Base-by-base conservation (phyloP, 2,113 vertebrate genomes). In the Gobiocypris rarus region DNA sequence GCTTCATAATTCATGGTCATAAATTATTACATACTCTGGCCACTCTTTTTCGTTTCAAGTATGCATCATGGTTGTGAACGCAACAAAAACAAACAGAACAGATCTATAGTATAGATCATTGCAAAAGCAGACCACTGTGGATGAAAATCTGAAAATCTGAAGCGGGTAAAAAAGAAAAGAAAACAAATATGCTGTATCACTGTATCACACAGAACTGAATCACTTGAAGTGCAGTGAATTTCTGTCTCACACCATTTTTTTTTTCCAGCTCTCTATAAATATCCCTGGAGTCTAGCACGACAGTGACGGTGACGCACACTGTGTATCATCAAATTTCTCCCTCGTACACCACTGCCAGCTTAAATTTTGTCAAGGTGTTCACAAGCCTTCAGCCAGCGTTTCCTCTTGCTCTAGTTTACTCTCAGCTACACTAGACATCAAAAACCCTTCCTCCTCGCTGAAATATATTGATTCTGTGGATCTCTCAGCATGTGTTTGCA, bases 291-390 rank as follows among this genome's bases (percentile, higher is more conserved):
- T 74, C 76, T 81, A 52, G 43, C 41, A 58, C 43, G 26, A 48
- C 65, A 65, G 63, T 48, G 38, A 70, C 24, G 65, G 75, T 84
- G 75, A 84, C 52, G 52, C 83, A 84, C 50, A 78, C 59, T 43
- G 26, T 70, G 52, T 79, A 81, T 81, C 84, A 81, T 80, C 77
- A 81, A 54, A 85, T 85, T 65, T 74, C 56, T 75, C 28, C 28
- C n/a, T 14, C 24, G 6, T 43, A 63, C 77, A 28, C 50, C 50
- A 59, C 77, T 85, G 77, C 69, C 69, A 85, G 69, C 50, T 85
- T 26, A 26, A 38, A 79, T 74, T 59, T 45, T 65, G 77, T 81
- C 84, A 85, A 71, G 54, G 84, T 74, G 79, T 75, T 81, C 52
- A 50, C 65, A 48, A 74, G 75, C 58, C 67, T 24, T 85, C 34